Conservation (phyloP, 2,888 invertebrate species). For the Morpho achilles region DNA sequence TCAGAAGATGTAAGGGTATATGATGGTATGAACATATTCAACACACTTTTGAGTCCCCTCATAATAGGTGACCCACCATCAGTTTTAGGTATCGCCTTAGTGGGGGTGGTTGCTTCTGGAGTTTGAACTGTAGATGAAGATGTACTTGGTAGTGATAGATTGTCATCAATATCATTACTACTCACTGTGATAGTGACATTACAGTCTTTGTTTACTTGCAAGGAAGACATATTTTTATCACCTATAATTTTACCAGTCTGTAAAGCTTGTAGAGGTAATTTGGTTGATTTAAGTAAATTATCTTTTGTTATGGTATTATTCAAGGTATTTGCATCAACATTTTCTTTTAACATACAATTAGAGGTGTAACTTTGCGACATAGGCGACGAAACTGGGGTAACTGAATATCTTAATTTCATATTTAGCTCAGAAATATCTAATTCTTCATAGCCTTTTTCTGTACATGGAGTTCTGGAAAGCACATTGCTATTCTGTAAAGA, state of each 20-base stretch:
- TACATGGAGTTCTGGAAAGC: conserved; percentile 45
- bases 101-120: conserved; percentile 66
- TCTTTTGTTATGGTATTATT: conserved; percentile 46
- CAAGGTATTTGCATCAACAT: conserved; percentile 37
- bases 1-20: conserved; percentile 58
- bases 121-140: conserved; percentile 55
- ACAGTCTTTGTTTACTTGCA: conserved; percentile 15
- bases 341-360: conserved; percentile 39
- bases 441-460: conserved; percentile 68
- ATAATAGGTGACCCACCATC: conserved; percentile 66
- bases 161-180: conserved; percentile 50
- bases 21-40: conserved; percentile 67
- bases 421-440: conserved; percentile 66
- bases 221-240: conserved; percentile 30
- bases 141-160: conserved; percentile 52
- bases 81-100: conserved; percentile 51
- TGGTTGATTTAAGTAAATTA: conserved; percentile 43
- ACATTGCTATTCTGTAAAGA: conserved; percentile 59
- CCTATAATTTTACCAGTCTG: conserved; percentile 43
- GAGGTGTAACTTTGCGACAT: conserved; percentile 66
- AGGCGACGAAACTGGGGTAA: conserved; percentile 62
- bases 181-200: conserved; percentile 46
- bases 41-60: conserved; percentile 63
- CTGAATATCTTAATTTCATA: conserved; percentile 67
- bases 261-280: conserved; percentile 52